A percentile compares a stretch with the other conserved stretches of the same genome.
Evolutionary conservation across 2,113 vertebrate genomes (phyloP).

Genomic region (Edolisoma coerulescens): DNA sequence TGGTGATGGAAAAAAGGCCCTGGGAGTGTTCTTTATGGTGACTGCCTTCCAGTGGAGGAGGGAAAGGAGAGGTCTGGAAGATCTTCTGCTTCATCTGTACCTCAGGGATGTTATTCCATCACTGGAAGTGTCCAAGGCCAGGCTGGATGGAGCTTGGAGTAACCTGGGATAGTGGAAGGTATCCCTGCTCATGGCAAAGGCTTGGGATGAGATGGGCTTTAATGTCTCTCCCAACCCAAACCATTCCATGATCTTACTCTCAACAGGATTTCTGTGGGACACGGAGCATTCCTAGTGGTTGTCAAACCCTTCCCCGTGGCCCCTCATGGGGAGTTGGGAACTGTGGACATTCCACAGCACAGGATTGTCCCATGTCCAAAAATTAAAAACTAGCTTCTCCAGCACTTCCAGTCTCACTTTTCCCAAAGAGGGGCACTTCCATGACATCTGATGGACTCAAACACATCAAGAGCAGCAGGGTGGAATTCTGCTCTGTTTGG

Average conservation of each 20-base stretch:
- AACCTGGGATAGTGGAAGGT: background rate
- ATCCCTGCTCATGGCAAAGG: background rate
- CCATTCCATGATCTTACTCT: background rate
- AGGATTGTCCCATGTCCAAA: background rate
- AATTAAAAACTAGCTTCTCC: background rate
- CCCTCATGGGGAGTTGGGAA: accelerated
- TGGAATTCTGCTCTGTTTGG: background rate
- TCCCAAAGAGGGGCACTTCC: background rate
- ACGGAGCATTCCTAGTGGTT: background rate
- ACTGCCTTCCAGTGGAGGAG: background rate
- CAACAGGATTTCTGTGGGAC: background rate
- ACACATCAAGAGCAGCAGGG: background rate
- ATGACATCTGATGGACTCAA: background rate
- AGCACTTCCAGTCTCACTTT: background rate
- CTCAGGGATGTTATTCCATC: background rate
- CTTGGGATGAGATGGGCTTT: accelerated
- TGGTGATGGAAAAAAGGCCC: background rate
- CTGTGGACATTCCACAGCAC: background rate
- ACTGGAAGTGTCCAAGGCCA: background rate
- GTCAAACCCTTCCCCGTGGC: background rate
- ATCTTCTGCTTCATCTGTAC: background rate
- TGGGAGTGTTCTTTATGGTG: background rate
- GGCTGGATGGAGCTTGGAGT: background rate
- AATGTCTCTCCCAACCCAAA: background rate
- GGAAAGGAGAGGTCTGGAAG: background rate